Conservation (phyloP, 2,797 vertebrate genomes). For the Danio albolineatus region DNA sequence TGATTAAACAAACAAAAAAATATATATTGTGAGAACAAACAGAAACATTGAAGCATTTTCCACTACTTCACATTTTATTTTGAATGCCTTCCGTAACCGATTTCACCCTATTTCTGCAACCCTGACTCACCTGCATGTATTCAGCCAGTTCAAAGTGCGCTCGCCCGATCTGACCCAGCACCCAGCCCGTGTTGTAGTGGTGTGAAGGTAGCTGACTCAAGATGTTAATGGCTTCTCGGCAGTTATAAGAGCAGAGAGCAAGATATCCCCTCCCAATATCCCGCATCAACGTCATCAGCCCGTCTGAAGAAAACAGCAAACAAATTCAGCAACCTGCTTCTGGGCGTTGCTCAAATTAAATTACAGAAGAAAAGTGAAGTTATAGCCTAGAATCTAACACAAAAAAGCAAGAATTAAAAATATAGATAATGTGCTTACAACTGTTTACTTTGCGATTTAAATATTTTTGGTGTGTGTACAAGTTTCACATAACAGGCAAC, state of each 20-base stretch:
- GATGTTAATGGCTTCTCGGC: conserved; percentile 93
- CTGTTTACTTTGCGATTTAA: too few relatives aligned
- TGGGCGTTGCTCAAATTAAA: too few relatives aligned
- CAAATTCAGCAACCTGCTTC: background rate
- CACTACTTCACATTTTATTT: background rate
- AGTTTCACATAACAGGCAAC: too few relatives aligned
- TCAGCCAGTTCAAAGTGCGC: conserved; percentile 98
- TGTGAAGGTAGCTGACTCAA: conserved; percentile 93
- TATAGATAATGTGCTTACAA: too few relatives aligned
- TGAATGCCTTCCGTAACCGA: background rate
- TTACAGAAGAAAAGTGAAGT: too few relatives aligned
- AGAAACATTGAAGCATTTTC: background rate
- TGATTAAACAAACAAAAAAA: conserved; percentile 60
- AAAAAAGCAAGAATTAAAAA: too few relatives aligned
- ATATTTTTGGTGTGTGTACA: too few relatives aligned
- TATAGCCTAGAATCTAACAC: too few relatives aligned
- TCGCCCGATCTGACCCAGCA: conserved; percentile 92
- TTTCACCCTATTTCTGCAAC: background rate
- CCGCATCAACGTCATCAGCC: conserved; percentile 90
- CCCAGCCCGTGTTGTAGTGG: conserved; percentile 98
- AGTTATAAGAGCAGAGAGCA: conserved; percentile 95
- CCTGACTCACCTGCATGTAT: conserved; percentile 89
- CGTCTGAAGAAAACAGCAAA: conserved; percentile 73
- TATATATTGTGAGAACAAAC: background rate
- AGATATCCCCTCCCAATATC: conserved; percentile 95